A percentile compares a stretch with the other conserved stretches of the same genome.
These are phyloP conservation scores for Lagopus leucura DNA, from an alignment of 2,113 vertebrate genomes.

Conservation along the genomic window DNA sequence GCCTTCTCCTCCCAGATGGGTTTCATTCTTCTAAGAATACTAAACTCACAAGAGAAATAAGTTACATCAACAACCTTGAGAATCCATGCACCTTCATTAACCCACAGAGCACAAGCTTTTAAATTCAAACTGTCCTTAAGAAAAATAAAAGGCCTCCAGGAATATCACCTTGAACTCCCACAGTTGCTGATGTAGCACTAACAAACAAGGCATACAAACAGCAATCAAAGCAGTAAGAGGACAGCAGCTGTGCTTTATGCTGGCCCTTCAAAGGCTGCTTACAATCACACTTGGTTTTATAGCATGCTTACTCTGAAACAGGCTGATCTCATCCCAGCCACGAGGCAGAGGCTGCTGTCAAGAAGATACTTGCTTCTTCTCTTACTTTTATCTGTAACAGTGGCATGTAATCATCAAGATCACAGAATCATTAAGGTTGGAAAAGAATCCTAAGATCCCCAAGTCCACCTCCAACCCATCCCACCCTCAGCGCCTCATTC, in stretches of 20 bases:
- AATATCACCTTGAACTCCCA: background rate
- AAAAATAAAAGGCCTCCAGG: background rate
- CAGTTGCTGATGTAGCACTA: background rate
- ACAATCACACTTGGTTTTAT: background rate
- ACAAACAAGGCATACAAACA: background rate
- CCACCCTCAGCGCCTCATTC: background rate
- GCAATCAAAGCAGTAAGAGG: background rate
- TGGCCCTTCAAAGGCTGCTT: background rate
- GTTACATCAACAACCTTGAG: background rate
- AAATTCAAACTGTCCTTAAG: background rate
- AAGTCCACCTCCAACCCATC: too few relatives aligned
- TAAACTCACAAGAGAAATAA: background rate
- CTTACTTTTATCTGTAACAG: background rate
- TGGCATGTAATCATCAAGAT: background rate
- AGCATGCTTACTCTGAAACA: background rate
- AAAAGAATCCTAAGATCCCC: too few relatives aligned
- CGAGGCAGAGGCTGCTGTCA: background rate
- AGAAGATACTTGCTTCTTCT: background rate
- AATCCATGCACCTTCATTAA: background rate
- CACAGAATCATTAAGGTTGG: too few relatives aligned
- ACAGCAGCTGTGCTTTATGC: background rate
- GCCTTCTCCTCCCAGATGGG: background rate
- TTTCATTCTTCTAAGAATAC: background rate
- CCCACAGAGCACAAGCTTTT: rapidly evolving
- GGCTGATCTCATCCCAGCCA: background rate